These are phyloP conservation scores for Cairina moschata DNA, from an alignment of 2,113 vertebrate species.

Conservation along the genomic window DNA sequence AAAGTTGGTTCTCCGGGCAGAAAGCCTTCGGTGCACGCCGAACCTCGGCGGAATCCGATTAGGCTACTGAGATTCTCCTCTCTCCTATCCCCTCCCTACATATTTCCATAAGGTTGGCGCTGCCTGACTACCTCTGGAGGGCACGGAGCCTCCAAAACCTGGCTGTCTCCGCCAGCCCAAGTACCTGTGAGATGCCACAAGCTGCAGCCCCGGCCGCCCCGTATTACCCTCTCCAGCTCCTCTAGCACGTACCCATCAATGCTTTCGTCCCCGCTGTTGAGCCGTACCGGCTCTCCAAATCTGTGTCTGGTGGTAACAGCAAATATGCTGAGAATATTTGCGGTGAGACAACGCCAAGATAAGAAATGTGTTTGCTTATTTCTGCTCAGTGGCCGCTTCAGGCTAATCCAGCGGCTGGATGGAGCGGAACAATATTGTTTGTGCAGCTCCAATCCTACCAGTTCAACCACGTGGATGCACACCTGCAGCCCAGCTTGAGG, in stretches of 20 bases:
- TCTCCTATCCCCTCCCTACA: constrained; percentile 4
- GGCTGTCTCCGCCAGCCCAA: neutral
- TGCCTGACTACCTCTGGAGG: neutral
- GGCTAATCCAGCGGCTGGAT: neutral
- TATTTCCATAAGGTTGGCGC: neutral
- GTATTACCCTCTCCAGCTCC: rapidly evolving
- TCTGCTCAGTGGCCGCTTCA: neutral
- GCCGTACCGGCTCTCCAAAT: rapidly evolving
- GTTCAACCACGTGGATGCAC: neutral
- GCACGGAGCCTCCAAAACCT: neutral
- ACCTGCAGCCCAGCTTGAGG: neutral
- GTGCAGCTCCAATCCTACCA: neutral
- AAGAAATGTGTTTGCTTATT: neutral
- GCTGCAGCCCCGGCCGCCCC: neutral
- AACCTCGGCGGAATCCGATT: constrained; percentile 20
- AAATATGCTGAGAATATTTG: neutral
- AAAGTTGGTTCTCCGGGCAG: constrained; percentile 59
- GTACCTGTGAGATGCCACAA: rapidly evolving
- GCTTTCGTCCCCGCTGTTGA: neutral
- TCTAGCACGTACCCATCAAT: neutral
- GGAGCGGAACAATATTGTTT: neutral
- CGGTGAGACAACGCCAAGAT: neutral
- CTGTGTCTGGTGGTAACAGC: neutral
- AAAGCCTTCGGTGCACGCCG: neutral
- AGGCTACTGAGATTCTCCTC: constrained; percentile 11